Conservation (phyloP, 2,797 vertebrate species). For the Podargus strigoides region DNA sequence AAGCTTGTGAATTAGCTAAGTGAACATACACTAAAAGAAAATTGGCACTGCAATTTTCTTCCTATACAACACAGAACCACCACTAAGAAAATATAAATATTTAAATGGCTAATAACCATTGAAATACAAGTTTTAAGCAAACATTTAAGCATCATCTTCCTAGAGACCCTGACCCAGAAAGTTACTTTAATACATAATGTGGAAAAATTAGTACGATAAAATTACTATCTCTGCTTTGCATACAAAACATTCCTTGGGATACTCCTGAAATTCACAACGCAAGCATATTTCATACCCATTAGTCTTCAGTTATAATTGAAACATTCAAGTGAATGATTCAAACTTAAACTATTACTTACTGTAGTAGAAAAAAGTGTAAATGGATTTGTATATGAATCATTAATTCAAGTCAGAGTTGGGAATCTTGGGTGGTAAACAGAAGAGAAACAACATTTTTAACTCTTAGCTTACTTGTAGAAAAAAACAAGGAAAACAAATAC, state of each 20-base stretch:
- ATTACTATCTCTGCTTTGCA: conserved; percentile 19
- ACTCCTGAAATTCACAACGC: conserved; percentile 22
- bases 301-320: conserved; percentile 45
- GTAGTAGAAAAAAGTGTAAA: neutral
- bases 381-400: conserved; percentile 41
- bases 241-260: conserved; percentile 4
- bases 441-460: conserved; percentile 7
- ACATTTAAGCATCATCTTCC: neutral
- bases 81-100: neutral
- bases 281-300: conserved; percentile 42
- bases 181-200: neutral
- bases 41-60: neutral
- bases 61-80: neutral
- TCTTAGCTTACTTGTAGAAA: neutral
- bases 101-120: neutral
- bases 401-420: conserved; percentile 13
- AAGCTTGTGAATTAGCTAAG: neutral
- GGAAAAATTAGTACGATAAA: conserved; percentile 13
- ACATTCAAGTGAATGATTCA: conserved; percentile 40
- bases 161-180: neutral
- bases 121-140: neutral
- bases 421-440: neutral
- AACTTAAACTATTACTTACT: conserved; percentile 27
- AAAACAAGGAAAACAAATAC: neutral
- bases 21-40: neutral